A percentile compares a stretch with the other conserved stretches of the same genome.
Conservation (phyloP, 2,797 vertebrate genomes). For the Meda fulgida region DNA sequence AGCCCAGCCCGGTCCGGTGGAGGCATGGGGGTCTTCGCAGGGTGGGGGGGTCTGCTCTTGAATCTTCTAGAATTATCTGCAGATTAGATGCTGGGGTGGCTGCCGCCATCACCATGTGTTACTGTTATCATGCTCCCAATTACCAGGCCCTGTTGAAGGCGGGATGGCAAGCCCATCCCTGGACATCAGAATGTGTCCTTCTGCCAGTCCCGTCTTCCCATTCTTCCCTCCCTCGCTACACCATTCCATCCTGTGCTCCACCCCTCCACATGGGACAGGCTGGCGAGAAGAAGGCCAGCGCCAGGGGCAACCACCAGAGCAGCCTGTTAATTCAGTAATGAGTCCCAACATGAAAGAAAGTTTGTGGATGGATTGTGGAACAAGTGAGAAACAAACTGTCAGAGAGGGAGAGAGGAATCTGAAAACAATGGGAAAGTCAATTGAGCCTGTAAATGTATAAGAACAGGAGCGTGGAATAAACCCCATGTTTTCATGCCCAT, state of each 20-base stretch:
- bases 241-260: conserved; percentile 75
- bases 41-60: conserved; percentile 48
- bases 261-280: conserved; percentile 72
- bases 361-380: conserved; percentile 51
- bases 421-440: conserved; percentile 27
- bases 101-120: conserved; percentile 53
- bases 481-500: conserved; percentile 62
- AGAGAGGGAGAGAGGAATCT: conserved; percentile 57
- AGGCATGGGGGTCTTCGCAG: conserved; percentile 54
- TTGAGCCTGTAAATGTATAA: conserved; percentile 33
- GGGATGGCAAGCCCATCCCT: conserved; percentile 57
- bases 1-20: conserved; percentile 55
- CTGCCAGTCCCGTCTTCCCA: conserved; percentile 63
- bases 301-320: conserved; percentile 67
- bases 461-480: conserved; percentile 41
- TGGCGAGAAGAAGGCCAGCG: conserved; percentile 75
- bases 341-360: conserved; percentile 78
- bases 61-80: conserved; percentile 55
- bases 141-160: conserved; percentile 54
- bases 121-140: conserved; percentile 54
- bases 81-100: conserved; percentile 49
- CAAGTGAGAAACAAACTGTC: conserved; percentile 64
- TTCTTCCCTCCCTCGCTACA: conserved; percentile 63
- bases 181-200: conserved; percentile 56
- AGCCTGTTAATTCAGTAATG: conserved; percentile 76